Evolutionary conservation across 2,888 invertebrate genomes (phyloP).

Genomic region (Halictus ligatus): DNA sequence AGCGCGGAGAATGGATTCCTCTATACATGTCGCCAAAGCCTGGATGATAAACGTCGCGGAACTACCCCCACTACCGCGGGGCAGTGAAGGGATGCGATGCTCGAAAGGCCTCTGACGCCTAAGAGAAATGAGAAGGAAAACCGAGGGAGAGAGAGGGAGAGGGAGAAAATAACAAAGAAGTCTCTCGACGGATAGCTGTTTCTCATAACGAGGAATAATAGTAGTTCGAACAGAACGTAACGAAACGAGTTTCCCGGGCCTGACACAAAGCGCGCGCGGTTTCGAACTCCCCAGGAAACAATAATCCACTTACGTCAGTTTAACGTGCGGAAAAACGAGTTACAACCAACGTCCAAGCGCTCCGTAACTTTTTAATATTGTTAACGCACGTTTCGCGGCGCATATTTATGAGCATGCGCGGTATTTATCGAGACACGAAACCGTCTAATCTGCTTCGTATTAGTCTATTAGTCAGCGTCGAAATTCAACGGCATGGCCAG

Average conservation of each 20-base stretch:
- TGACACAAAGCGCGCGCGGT: slow-evolving; percentile 43
- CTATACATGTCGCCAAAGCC: too few species aligned
- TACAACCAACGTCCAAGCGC: slow-evolving; percentile 50
- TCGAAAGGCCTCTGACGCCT: too few species aligned
- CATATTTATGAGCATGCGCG: slow-evolving; percentile 40
- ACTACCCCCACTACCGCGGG: too few species aligned
- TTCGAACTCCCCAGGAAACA: slow-evolving; percentile 48
- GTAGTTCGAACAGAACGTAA: slow-evolving; percentile 30
- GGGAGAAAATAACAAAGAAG: not conserved
- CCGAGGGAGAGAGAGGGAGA: not conserved
- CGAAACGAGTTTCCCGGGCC: slow-evolving; percentile 32
- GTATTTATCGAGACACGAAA: slow-evolving; percentile 22
- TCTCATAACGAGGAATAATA: slow-evolving; percentile 53
- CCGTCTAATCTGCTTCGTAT: slow-evolving; percentile 3
- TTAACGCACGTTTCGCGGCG: slow-evolving; percentile 44
- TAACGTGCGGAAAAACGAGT: slow-evolving; percentile 49
- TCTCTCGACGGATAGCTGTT: slow-evolving; percentile 10
- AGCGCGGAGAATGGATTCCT: too few species aligned
- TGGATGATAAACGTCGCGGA: too few species aligned
- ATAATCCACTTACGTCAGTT: slow-evolving; percentile 64
- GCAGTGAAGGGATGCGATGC: too few species aligned
- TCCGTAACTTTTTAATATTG: slow-evolving; percentile 54
- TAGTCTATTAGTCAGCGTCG: slow-evolving; percentile 5
- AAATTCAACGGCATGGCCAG: not conserved
- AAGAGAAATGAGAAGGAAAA: not conserved